Evolutionary conservation across 2,113 vertebrate species (phyloP), one percentile per base, ranked within the genome.

Genomic region (Phasianus colchicus): DNA sequence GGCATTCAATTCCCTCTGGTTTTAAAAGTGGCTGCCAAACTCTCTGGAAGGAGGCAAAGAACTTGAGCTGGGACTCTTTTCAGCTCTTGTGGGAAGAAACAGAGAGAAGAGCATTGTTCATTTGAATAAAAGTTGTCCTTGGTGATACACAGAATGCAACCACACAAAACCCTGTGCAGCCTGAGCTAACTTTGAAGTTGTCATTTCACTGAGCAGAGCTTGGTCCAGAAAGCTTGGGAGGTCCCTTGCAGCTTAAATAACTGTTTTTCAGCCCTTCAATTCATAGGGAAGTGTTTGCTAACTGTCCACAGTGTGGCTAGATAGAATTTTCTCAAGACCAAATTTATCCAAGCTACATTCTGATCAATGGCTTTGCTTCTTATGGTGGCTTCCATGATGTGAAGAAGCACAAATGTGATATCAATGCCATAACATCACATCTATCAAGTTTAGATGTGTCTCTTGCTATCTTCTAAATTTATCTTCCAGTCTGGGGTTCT

Each of bases 121-220:
- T 81, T 58, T 74, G 32, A 64, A 91, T 93, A 74, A 77, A 90
- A 88, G 95, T 95, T 96, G 90, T 94, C 88, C 92, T 83, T 94
- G 79, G 83, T 91, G 92, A 93, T 81, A 45, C 8, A 50, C 27
- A 81, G 72, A 95, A 94, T 67, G 65, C 65, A 74, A 18, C 50
- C 64, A 42, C 38, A 55, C 47, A 89, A 89, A 95, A 54, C 29
- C n/a, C 52, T 67, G 22, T 47, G 67, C 45, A 77, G 87, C 47
- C 19, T 57, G 42, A 75, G 78, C 66, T 77, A 7, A 52, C 54
- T 78, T 71, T 30, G 67, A 63, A 29, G 36, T 48, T 80, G 80
- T 79, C 3, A 6, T 84, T 87, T 83, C 48, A 60, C 58, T 87
- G 58, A 73, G 57, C 74, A 78, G 75, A 64, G 36, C 1, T 78